Conservation (phyloP, 1,140 invertebrate genomes). For the Brachionus angularis region DNA sequence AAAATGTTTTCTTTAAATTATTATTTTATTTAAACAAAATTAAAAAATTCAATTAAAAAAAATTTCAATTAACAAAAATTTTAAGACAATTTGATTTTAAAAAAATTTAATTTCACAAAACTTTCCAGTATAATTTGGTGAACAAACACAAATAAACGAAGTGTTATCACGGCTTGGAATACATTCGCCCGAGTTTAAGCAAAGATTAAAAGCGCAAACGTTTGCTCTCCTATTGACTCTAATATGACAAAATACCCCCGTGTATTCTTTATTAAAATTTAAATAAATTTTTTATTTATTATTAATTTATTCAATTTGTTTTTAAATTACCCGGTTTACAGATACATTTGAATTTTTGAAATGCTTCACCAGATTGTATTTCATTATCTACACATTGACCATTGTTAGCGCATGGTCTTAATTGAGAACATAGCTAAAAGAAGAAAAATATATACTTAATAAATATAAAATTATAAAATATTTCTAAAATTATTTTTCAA, state of each 20-base stretch:
- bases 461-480: not conserved
- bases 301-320: not conserved
- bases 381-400: slow-evolving; percentile 29
- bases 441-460: not conserved
- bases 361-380: not conserved
- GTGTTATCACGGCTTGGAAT: not conserved
- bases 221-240: not conserved
- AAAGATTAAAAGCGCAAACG: not conserved
- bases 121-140: not conserved
- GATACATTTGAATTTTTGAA: slow-evolving; percentile 5
- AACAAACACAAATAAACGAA: not conserved
- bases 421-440: slow-evolving; percentile 1
- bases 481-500: not conserved
- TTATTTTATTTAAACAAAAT: too few relatives aligned
- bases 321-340: not conserved
- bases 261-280: not conserved
- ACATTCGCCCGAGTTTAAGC: slow-evolving; percentile 18
- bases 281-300: not conserved
- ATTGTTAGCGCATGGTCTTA: slow-evolving; percentile 33
- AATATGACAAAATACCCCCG: slow-evolving; percentile 28
- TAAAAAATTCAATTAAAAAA: too few relatives aligned
- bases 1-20: too few relatives aligned
- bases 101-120: slow-evolving; percentile 19
- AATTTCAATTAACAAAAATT: not conserved
- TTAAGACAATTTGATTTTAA: too few relatives aligned